Base-by-base conservation (phyloP, 1,140 invertebrate genomes). In the Homalodisca vitripennis region DNA sequence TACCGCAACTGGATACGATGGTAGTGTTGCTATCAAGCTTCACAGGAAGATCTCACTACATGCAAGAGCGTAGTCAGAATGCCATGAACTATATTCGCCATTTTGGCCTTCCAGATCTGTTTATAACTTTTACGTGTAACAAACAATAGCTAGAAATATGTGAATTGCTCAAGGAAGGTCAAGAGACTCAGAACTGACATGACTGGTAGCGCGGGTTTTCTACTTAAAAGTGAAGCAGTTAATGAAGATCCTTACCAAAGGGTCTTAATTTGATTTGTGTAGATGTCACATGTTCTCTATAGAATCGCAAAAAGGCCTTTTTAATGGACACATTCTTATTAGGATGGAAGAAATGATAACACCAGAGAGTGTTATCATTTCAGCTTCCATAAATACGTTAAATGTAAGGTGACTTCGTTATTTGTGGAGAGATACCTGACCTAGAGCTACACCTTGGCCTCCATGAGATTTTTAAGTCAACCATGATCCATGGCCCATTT, bases 161-260 rank as follows among this genome's bases (percentile, higher is more conserved):
- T 62, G 47, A 74, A 27, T 60, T 73, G 12, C 70, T 83, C 14
- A 29, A 75, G 2, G 67, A 64, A 47, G 74, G 75, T 1, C 77
- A 82, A 75, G 68, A 34, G 57, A 12, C 75, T 1, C 29, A 69
- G 22, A 77, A 83, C 75, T 46, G 80, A 22, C 79, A 80, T 41
- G 82, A 84, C 73, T 84, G 26, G 73, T 80, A 22, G 73, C 78
- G 3, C 53, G 80, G 31, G 81, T 83, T 12, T 85, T 84, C 72
- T 71, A 75, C 29, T 64, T 78, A 46, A 84, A 84, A 72, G 29
- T 80, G 12, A 77, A 79, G 55, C 34, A 68, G 62, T 64, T 83
- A 13, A 75, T 83, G 13, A 70, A 77, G n/a, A 46, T 41, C 73
- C 17, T 65, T 80, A 1, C 73, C 65, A 53, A 77, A 77, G 71